A percentile compares a stretch with the other conserved stretches of the same genome.
These are phyloP conservation scores for Zaprionus gabonicus DNA, from an alignment of 1,140 invertebrate species.

Conservation along the genomic window DNA sequence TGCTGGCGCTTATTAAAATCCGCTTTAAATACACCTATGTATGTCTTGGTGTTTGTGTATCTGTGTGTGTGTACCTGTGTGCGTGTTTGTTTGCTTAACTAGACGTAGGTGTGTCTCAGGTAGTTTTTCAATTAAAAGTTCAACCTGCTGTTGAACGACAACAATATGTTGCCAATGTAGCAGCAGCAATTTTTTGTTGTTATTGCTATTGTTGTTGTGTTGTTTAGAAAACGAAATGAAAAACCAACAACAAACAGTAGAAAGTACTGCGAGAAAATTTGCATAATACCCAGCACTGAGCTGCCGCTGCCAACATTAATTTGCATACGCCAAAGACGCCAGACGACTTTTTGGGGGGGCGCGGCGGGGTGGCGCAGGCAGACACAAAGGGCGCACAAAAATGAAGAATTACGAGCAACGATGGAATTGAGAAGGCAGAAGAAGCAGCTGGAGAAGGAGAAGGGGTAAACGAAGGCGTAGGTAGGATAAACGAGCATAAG, in stretches of 20 bases:
- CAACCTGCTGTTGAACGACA: slow-evolving; percentile 27
- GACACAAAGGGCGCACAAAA: slow-evolving; percentile 40
- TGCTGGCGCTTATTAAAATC: slow-evolving; percentile 38
- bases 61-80: background rate
- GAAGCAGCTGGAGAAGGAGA: background rate
- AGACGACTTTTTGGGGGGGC: background rate
- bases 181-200: background rate
- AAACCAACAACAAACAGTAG: slow-evolving; percentile 48
- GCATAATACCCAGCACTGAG: slow-evolving; percentile 39
- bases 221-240: slow-evolving; percentile 58
- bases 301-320: slow-evolving; percentile 44
- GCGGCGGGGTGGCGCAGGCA: slow-evolving; percentile 10
- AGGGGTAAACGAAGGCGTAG: slow-evolving; percentile 25
- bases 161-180: slow-evolving; percentile 23
- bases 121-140: slow-evolving; percentile 61
- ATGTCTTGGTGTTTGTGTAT: background rate
- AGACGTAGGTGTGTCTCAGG: slow-evolving; percentile 30
- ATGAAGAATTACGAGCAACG: slow-evolving; percentile 46
- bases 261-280: slow-evolving; percentile 38
- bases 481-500: slow-evolving; percentile 66
- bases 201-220: background rate
- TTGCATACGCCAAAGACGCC: slow-evolving; percentile 41
- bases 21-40: slow-evolving; percentile 18
- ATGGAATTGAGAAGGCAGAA: slow-evolving; percentile 1
- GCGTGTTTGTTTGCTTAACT: background rate